A percentile compares a stretch with the other conserved stretches of the same genome.
phyloP scores from a whole-genome alignment of 2,113 vertebrate species.

The Athene cunicularia region DNA sequence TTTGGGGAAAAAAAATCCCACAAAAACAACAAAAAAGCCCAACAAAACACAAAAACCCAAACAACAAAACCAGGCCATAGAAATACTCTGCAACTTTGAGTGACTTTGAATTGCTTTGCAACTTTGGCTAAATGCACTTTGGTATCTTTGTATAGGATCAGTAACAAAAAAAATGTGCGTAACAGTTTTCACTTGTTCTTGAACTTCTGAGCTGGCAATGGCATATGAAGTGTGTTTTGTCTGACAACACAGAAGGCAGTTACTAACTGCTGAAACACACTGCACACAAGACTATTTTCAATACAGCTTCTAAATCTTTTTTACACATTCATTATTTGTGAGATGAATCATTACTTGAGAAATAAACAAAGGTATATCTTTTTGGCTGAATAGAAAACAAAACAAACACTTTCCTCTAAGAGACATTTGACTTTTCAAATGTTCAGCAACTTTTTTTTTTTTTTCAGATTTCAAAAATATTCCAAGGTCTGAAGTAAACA shows the following conservation, averaged over 20 bases:
- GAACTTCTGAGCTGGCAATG: conserved; percentile 12
- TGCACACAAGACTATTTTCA: not conserved
- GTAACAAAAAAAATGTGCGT: not conserved
- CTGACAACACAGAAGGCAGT: not conserved
- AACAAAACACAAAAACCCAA: not conserved
- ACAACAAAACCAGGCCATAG: not conserved
- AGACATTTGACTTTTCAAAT: not conserved
- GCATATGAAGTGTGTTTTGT: not conserved
- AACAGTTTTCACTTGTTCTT: conserved; percentile 16
- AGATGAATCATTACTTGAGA: not conserved
- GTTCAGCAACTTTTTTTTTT: not conserved
- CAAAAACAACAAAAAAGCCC: not conserved
- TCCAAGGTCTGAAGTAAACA: not conserved
- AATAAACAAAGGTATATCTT: not conserved
- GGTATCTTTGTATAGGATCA: not conserved
- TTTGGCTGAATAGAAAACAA: not conserved
- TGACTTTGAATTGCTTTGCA: conserved; percentile 6
- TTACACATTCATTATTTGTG: not conserved
- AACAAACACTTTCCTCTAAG: not conserved
- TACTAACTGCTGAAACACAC: not conserved
- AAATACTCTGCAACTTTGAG: not conserved
- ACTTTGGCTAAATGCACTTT: not conserved
- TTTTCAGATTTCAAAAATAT: not conserved
- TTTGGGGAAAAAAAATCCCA: not conserved
- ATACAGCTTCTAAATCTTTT: not conserved